Evolutionary conservation across 2,113 vertebrate species (phyloP).

Genomic region (Mastomys coucha): DNA sequence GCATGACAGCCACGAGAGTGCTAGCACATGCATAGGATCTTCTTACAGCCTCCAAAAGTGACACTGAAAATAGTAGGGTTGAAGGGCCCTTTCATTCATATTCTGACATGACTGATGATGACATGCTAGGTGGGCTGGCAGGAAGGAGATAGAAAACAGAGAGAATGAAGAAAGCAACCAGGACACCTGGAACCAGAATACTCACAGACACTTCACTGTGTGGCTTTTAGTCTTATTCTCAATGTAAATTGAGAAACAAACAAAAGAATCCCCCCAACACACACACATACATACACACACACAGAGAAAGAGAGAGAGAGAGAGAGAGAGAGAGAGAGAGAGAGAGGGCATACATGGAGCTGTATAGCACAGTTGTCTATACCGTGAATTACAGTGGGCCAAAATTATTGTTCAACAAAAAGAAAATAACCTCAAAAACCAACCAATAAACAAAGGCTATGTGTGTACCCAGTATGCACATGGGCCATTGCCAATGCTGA

Average conservation of each 20-base stretch:
- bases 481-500: background rate
- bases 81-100: background rate
- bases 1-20: background rate
- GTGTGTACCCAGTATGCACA: background rate
- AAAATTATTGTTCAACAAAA: background rate
- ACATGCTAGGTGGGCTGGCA: background rate
- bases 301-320: no score
- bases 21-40: background rate
- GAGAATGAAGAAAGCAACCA: background rate
- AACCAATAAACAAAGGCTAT: background rate
- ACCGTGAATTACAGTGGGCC: background rate
- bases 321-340: no score
- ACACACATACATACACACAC: no score
- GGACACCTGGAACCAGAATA: accelerated
- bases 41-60: background rate
- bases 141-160: background rate
- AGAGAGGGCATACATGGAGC: background rate
- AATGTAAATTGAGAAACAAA: background rate
- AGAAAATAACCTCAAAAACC: background rate
- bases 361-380: background rate
- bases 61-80: background rate
- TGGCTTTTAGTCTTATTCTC: background rate
- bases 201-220: no score
- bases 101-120: background rate
- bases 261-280: background rate